A percentile compares a stretch with the other conserved stretches of the same genome.
phyloP scores from a whole-genome alignment of 2,113 vertebrate species.

The Opisthocomus hoazin region DNA sequence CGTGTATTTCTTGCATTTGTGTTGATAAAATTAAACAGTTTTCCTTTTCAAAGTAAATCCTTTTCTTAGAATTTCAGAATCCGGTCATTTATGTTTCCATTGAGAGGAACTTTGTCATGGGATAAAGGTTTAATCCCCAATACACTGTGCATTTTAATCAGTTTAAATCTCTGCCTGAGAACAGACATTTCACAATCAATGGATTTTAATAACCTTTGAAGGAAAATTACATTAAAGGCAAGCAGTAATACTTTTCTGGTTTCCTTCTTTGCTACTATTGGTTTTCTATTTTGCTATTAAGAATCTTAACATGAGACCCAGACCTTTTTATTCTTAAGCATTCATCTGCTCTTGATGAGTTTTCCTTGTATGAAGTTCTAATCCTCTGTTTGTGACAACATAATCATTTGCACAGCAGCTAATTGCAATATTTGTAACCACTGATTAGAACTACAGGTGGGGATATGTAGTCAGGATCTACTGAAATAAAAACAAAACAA shows the following conservation, averaged over 20 bases:
- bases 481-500: conserved; percentile 31
- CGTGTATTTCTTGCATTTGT: background rate
- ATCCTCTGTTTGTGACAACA: conserved; percentile 68
- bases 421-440: conserved; percentile 57
- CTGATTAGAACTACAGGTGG: conserved; percentile 59
- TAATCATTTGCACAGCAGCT: conserved; percentile 63
- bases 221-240: background rate
- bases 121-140: conserved; percentile 44
- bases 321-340: conserved; percentile 3
- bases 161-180: conserved; percentile 27
- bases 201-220: conserved; percentile 27
- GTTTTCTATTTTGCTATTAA: background rate
- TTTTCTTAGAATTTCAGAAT: conserved; percentile 36
- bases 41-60: conserved; percentile 12
- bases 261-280: background rate
- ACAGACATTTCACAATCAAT: conserved; percentile 28
- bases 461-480: conserved; percentile 22
- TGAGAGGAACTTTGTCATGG: conserved; percentile 13
- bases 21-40: background rate
- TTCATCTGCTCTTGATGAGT: conserved; percentile 32
- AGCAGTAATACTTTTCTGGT: background rate
- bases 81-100: background rate
- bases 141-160: conserved; percentile 35
- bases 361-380: conserved; percentile 17
- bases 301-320: conserved; percentile 23